These are phyloP conservation scores for Tachina fera DNA, from an alignment of 2,888 invertebrate genomes.

Conservation along the genomic window DNA sequence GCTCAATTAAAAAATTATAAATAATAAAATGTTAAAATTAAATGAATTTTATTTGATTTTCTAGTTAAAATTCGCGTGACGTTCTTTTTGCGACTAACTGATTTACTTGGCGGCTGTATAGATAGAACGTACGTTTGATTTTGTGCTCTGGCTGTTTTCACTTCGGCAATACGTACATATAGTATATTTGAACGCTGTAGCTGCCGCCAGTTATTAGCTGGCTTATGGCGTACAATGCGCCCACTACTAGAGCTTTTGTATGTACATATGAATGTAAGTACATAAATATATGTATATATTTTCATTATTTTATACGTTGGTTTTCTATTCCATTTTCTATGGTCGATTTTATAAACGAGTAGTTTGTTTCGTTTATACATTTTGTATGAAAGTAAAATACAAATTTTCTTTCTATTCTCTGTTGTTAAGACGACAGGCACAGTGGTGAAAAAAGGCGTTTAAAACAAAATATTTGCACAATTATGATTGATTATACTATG, in stretches of 20 bases:
- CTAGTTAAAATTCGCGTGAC: conserved; percentile 77
- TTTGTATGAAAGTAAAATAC: conserved; percentile 53
- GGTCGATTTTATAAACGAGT: conserved; percentile 35
- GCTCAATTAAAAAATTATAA: conserved; percentile 46
- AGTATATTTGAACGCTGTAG: conserved; percentile 10
- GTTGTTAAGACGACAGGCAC: conserved; percentile 40
- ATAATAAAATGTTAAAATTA: conserved; percentile 64
- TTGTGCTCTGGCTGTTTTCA: conserved; percentile 50
- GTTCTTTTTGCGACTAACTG: conserved; percentile 80
- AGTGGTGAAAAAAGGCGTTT: conserved; percentile 2
- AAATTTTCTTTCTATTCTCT: conserved; percentile 29
- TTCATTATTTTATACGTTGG: conserved; percentile 23
- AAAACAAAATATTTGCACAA: neutral
- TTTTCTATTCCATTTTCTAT: conserved; percentile 34
- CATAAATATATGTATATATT: neutral
- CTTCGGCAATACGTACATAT: conserved; percentile 18
- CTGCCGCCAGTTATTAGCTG: conserved; percentile 47
- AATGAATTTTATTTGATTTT: conserved; percentile 60
- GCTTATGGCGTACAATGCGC: conserved; percentile 57
- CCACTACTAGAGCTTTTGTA: conserved; percentile 63
- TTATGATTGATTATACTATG: too few relatives aligned
- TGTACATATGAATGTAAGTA: neutral
- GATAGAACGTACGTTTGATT: conserved; percentile 78
- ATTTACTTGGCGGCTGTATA: conserved; percentile 77
- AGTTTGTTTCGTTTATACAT: conserved; percentile 52